These are phyloP conservation scores for Caenorhabditis panamensis DNA, from an alignment of 2,888 invertebrate species.

Conservation along the genomic window DNA sequence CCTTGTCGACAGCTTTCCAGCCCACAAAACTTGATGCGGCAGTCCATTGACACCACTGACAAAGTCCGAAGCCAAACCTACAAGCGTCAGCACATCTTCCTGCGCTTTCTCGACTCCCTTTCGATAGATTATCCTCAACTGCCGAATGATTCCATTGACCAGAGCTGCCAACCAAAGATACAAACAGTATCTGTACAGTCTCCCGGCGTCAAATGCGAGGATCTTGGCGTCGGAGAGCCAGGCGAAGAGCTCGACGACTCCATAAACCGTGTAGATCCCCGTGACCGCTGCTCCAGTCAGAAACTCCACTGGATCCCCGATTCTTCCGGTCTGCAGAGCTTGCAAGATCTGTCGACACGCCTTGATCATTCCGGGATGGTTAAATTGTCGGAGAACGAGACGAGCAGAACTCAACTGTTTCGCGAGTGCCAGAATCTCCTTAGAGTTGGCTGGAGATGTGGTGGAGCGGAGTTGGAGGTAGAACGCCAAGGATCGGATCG, in stretches of 20 bases:
- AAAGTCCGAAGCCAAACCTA: constrained; percentile 72
- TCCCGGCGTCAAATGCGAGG: constrained; percentile 66
- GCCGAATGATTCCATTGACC: constrained; percentile 69
- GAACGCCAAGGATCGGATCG: constrained; percentile 70
- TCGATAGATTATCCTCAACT: constrained; percentile 56
- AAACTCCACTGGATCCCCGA: constrained; percentile 60
- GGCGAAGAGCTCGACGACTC: constrained; percentile 72
- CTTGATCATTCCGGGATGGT: constrained; percentile 73
- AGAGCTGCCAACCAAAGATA: constrained; percentile 75
- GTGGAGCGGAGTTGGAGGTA: constrained; percentile 65
- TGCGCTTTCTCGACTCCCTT: constrained; percentile 63
- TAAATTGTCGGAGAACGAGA: constrained; percentile 73
- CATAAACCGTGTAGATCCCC: constrained; percentile 75
- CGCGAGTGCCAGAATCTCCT: constrained; percentile 68
- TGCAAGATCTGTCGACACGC: constrained; percentile 64
- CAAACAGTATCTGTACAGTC: constrained; percentile 72
- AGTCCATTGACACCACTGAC: constrained; percentile 72
- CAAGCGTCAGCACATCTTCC: constrained; percentile 68
- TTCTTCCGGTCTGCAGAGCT: constrained; percentile 31
- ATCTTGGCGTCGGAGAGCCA: constrained; percentile 77
- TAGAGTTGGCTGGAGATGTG: constrained; percentile 28
- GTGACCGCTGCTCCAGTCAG: constrained; percentile 67
- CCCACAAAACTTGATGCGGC: constrained; percentile 74
- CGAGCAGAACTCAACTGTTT: constrained; percentile 73
- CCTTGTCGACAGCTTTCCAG: constrained; percentile 70